phyloP scores from a whole-genome alignment of 2,888 invertebrate species.

The Panopea generosa region DNA sequence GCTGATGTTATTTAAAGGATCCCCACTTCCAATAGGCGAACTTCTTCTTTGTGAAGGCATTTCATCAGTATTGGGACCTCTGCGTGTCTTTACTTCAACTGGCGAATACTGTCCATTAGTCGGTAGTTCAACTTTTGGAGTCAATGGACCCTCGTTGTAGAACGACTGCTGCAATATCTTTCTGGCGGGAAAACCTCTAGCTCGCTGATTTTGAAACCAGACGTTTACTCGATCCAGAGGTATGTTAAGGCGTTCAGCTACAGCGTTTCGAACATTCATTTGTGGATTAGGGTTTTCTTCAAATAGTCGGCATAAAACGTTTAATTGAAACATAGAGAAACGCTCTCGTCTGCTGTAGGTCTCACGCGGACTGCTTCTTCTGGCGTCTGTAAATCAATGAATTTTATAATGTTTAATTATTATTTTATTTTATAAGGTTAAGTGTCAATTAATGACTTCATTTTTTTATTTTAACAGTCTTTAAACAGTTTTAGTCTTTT shows the following conservation, averaged over 20 bases:
- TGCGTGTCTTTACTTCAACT: neutral
- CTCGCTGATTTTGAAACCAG: constrained; percentile 73
- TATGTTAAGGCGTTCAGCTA: constrained; percentile 66
- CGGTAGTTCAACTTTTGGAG: constrained; percentile 18
- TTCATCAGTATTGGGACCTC: too few relatives aligned
- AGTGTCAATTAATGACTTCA: too few relatives aligned
- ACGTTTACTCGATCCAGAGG: constrained; percentile 70
- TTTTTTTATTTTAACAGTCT: too few relatives aligned
- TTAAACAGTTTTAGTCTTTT: too few relatives aligned
- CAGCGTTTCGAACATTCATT: constrained; percentile 58
- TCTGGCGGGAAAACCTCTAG: constrained; percentile 69
- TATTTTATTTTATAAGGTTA: too few relatives aligned
- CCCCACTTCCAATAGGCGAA: too few relatives aligned
- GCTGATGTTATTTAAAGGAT: too few relatives aligned
- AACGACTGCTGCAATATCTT: constrained; percentile 61
- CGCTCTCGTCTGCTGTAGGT: constrained; percentile 61
- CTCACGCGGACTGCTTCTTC: constrained; percentile 55
- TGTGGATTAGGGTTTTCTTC: constrained; percentile 69
- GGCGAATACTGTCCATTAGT: neutral
- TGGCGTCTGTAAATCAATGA: constrained; percentile 64
- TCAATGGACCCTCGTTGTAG: constrained; percentile 23
- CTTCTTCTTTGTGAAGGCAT: too few relatives aligned
- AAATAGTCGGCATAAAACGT: constrained; percentile 68
- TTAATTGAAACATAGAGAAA: constrained; percentile 66
- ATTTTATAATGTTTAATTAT: too few relatives aligned